These are phyloP conservation scores for Dromaius novaehollandiae DNA, from an alignment of 2,113 vertebrate species.

Conservation along the genomic window DNA sequence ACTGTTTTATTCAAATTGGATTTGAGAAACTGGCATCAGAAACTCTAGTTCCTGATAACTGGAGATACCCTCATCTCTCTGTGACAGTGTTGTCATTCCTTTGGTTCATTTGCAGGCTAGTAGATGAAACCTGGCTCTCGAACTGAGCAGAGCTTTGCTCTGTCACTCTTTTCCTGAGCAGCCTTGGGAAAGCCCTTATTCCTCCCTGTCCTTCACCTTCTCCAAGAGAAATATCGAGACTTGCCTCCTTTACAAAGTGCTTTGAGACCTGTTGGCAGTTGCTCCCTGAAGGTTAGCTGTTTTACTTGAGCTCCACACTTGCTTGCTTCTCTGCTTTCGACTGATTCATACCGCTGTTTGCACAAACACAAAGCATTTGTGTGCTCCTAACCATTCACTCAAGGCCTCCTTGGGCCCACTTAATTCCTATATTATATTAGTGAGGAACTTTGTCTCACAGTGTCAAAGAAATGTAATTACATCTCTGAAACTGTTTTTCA, in stretches of 20 bases:
- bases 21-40: neutral
- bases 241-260: neutral
- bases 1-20: neutral
- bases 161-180: neutral
- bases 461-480: constrained; percentile 62
- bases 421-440: constrained; percentile 37
- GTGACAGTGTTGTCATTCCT: neutral
- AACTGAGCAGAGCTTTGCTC: neutral
- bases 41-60: neutral
- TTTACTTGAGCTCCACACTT: neutral
- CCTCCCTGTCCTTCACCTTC: neutral
- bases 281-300: neutral
- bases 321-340: neutral
- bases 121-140: neutral
- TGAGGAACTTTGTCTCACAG: constrained; percentile 21
- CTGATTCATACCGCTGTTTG: neutral
- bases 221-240: neutral
- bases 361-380: neutral
- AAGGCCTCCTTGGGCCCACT: neutral
- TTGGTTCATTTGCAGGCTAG: neutral
- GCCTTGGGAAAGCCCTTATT: neutral
- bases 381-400: neutral
- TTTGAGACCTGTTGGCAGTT: neutral
- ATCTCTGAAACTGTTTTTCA: constrained; percentile 22
- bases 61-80: neutral